Conservation (phyloP, 92 coral and sea anemone genomes). For the Parazoanthus darwini region DNA sequence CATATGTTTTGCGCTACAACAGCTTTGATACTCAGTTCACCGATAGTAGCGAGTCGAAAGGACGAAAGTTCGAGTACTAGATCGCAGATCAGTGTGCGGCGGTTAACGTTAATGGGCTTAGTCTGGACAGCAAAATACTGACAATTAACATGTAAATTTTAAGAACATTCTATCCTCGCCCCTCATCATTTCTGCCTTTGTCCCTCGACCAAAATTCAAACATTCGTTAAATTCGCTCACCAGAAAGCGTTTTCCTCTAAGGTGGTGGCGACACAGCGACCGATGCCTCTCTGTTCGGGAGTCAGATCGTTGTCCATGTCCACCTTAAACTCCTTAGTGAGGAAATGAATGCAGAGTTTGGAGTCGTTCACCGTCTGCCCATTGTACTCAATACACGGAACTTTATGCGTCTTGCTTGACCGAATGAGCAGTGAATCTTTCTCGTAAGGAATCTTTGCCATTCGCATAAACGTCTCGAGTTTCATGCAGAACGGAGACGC, state of each 20-base stretch:
- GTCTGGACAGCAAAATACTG: too few species aligned
- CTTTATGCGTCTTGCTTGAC: not conserved
- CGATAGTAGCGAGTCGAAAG: too few species aligned
- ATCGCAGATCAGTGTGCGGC: too few species aligned
- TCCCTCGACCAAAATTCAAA: not conserved
- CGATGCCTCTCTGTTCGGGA: not conserved
- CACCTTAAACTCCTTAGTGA: not conserved
- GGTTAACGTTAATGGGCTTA: too few species aligned
- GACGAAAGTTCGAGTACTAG: too few species aligned
- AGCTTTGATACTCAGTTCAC: too few species aligned
- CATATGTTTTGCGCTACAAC: too few species aligned
- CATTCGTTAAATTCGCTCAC: not conserved
- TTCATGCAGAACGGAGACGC: constrained; percentile 21
- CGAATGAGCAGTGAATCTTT: not conserved
- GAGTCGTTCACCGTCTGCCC: not conserved
- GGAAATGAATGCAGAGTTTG: constrained; percentile 12
- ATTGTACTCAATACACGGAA: constrained; percentile 23
- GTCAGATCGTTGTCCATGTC: not conserved
- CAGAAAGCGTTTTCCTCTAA: constrained; percentile 8
- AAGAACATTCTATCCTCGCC: too few species aligned
- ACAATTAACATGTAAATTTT: too few species aligned
- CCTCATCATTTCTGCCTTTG: too few species aligned
- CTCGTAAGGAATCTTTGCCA: constrained; percentile 4
- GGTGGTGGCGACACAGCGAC: not conserved
- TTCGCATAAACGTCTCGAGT: constrained; percentile 11